A percentile compares a stretch with the other conserved stretches of the same genome.
Evolutionary conservation across 2,888 invertebrate species (phyloP).

Genomic region (Agriotes lineatus): DNA sequence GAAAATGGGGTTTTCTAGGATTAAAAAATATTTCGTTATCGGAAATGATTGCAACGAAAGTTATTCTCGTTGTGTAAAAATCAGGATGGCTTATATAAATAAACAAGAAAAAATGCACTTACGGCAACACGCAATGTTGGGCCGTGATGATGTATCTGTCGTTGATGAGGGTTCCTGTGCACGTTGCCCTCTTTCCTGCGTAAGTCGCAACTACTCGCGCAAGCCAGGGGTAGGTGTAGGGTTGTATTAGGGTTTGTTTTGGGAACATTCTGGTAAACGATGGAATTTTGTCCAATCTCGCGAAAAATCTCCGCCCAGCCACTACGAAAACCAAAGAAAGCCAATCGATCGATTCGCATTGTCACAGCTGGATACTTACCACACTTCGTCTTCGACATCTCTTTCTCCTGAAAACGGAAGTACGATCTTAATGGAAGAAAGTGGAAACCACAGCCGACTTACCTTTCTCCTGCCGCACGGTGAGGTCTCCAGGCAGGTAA

Average conservation of each 20-base stretch:
- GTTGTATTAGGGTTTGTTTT: slow-evolving; percentile 22
- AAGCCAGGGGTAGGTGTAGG: slow-evolving; percentile 42
- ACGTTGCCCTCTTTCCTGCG: slow-evolving; percentile 13
- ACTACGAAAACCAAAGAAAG: too few species aligned
- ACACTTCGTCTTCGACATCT: slow-evolving; percentile 37
- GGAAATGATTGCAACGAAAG: too few species aligned
- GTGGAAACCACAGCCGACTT: not conserved
- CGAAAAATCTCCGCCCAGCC: slow-evolving; percentile 43
- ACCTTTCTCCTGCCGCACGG: slow-evolving; percentile 6
- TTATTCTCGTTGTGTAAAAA: too few species aligned
- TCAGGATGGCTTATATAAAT: not conserved
- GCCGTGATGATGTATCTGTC: slow-evolving; percentile 42
- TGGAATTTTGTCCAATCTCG: slow-evolving; percentile 29
- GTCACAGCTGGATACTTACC: slow-evolving; percentile 35
- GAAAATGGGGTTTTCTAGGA: too few species aligned
- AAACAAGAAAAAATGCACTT: slow-evolving; percentile 30
- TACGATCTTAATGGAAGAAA: not conserved
- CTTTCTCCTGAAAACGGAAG: slow-evolving; percentile 31
- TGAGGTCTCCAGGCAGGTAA: not conserved
- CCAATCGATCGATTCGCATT: too few species aligned
- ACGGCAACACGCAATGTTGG: slow-evolving; percentile 42
- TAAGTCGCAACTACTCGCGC: slow-evolving; percentile 23
- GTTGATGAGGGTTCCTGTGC: slow-evolving; percentile 43
- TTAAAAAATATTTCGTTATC: too few species aligned
- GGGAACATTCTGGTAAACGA: slow-evolving; percentile 2